Evolutionary conservation across 2,797 vertebrate genomes (phyloP).

Genomic region (Zalophus californianus): DNA sequence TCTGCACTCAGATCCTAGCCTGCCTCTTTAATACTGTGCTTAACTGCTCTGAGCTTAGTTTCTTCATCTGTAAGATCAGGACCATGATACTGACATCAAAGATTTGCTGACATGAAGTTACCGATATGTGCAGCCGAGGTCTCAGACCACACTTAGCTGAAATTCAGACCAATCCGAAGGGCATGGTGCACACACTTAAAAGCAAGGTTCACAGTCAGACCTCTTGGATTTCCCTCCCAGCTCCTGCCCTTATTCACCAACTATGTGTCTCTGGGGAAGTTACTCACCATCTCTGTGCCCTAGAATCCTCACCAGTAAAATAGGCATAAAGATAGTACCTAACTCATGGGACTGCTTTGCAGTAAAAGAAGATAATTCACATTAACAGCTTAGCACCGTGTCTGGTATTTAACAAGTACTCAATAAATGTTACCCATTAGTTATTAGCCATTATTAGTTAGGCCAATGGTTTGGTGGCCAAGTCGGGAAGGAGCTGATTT

Average conservation of each 20-base stretch:
- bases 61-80: not conserved
- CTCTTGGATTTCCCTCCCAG: not conserved
- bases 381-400: not conserved
- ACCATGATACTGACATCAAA: not conserved
- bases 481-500: not conserved
- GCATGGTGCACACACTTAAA: accelerated
- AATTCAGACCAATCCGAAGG: not conserved
- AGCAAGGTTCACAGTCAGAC: not conserved
- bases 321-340: not conserved
- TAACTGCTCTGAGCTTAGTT: not conserved
- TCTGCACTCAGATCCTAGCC: not conserved
- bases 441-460: slow-evolving; percentile 34
- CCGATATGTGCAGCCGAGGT: too few species aligned
- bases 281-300: not conserved
- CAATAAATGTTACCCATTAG: slow-evolving; percentile 34
- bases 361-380: not conserved
- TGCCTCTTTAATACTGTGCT: not conserved
- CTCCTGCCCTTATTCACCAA: not conserved
- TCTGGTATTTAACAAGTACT: slow-evolving; percentile 40
- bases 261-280: not conserved
- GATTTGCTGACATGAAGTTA: not conserved
- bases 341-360: not conserved
- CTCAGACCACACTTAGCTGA: not conserved
- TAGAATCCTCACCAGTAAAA: not conserved
- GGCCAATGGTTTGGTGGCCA: not conserved